Conservation (phyloP, 2,888 invertebrate species). For the Blomia tropicalis region DNA sequence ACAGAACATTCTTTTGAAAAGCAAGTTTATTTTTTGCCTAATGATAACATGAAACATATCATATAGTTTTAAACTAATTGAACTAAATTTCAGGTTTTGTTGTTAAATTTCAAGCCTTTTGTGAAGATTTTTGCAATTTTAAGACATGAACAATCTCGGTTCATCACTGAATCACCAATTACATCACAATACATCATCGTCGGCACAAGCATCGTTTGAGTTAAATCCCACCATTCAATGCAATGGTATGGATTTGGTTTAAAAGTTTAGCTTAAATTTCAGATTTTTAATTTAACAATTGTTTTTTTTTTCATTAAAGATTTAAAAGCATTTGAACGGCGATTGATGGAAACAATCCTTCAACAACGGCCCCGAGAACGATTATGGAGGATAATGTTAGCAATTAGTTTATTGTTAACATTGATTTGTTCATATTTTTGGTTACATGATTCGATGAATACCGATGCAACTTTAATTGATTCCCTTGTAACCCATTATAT, state of each 20-base stretch:
- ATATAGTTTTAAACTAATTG: neutral
- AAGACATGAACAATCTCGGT: neutral
- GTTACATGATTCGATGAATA: constrained; percentile 35
- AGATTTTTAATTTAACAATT: neutral
- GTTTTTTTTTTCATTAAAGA: constrained; percentile 44
- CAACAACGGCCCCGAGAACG: constrained; percentile 83
- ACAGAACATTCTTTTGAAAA: too few species aligned
- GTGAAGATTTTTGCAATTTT: too few species aligned
- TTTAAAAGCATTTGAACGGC: constrained; percentile 90
- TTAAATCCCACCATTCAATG: constrained; percentile 14
- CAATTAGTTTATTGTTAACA: constrained; percentile 70
- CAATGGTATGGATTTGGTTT: constrained; percentile 13
- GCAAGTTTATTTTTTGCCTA: too few species aligned
- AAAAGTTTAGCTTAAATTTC: neutral
- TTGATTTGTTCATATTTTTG: constrained; percentile 90
- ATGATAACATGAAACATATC: too few species aligned
- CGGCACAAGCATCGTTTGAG: constrained; percentile 2
- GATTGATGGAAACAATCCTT: constrained; percentile 92
- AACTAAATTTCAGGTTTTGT: too few species aligned
- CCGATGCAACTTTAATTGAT: constrained; percentile 59
- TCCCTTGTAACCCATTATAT: constrained; percentile 84
- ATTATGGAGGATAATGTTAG: constrained; percentile 83
- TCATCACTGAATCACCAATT: constrained; percentile 2
- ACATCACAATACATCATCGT: neutral
- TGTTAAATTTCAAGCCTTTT: too few species aligned